These are phyloP conservation scores for Zeuzera pyrina DNA, from an alignment of 2,888 invertebrate species.

Conservation along the genomic window DNA sequence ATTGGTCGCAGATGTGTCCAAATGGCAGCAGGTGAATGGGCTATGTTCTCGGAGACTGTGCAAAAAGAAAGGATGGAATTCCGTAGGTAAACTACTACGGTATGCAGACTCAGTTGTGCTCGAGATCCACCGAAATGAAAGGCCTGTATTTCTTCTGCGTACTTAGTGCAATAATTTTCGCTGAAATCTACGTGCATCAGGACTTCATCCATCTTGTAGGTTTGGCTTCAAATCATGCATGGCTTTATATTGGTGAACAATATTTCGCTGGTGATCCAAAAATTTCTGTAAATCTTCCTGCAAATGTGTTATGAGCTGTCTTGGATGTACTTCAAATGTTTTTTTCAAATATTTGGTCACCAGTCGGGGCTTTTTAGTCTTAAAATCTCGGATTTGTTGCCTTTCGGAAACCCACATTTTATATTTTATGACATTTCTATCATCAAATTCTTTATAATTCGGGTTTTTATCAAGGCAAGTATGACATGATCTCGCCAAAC, in stretches of 20 bases:
- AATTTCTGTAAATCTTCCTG: slow-evolving; percentile 18
- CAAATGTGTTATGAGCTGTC: slow-evolving; percentile 18
- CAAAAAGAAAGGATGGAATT: slow-evolving; percentile 15
- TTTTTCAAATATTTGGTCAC: slow-evolving; percentile 20
- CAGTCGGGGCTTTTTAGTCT: slow-evolving; percentile 15
- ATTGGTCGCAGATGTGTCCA: slow-evolving; percentile 34
- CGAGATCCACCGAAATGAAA: slow-evolving; percentile 34
- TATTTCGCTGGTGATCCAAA: slow-evolving; percentile 17
- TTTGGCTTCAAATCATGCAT: slow-evolving; percentile 11
- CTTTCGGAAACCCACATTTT: slow-evolving; percentile 16
- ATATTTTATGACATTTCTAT: slow-evolving; percentile 13
- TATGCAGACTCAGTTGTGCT: slow-evolving; percentile 31
- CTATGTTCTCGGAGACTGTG: slow-evolving; percentile 23
- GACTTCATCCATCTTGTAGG: slow-evolving; percentile 10
- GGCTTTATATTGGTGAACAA: slow-evolving; percentile 13
- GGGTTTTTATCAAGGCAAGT: slow-evolving; percentile 16
- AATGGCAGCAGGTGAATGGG: slow-evolving; percentile 31
- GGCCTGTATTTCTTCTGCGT: slow-evolving; percentile 27
- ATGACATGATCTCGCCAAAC: slow-evolving; percentile 17
- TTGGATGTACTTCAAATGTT: slow-evolving; percentile 15
- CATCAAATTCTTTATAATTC: slow-evolving; percentile 17
- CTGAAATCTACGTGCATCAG: slow-evolving; percentile 23
- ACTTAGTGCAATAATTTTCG: slow-evolving; percentile 24
- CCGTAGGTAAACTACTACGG: slow-evolving; percentile 27
- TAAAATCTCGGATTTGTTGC: slow-evolving; percentile 17